Base-by-base conservation (phyloP, 2,888 invertebrate species). In the Ectobius pallidus region DNA sequence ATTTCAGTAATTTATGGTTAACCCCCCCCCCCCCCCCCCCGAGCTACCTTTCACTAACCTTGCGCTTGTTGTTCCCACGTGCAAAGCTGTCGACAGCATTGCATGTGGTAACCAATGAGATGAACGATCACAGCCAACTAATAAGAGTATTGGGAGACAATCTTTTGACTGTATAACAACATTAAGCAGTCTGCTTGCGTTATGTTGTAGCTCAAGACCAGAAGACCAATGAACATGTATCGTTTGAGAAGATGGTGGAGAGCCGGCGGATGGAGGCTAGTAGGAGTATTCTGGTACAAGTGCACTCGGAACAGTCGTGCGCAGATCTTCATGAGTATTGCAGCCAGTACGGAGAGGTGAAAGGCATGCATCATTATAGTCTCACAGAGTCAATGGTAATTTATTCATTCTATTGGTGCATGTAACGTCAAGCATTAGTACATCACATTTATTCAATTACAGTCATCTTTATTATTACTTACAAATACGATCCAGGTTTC, bases 201-300 rank as follows among this genome's bases (percentile, higher is more conserved):
- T n/a, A n/a, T n/a, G n/a, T n/a, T n/a, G n/a, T n/a, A n/a, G n/a
- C n/a, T n/a, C n/a, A 42, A 46, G 42, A 42, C 14, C 62, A 62
- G 62, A 32, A 20, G 18, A 11, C 22, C 16, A 3, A 3, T 18
- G 9, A 14, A 20, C 34, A 20, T 4, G 27, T 80, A 46, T 80
- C 83, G 6, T 89, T 91, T 81, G 87, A 90, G 74, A 87, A 90
- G 73, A 82, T 90, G 76, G 83, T 91, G 58, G 81, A 84, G 46
- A 82, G 83, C 27, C 87, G 92, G 77, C 87, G 89, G 80, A 80
- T 82, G 2, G 87, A 94, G 81, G 93, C 94, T 0, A 83, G 83
- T 68, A 86, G 88, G 74, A 92, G 92, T 82, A 84, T 94, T 71
- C 83, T 94, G 39, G 89, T 95, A 4, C 93, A 94, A 84, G 91